These are phyloP conservation scores for Chalcosyrphus nemorum DNA, from an alignment of 2,888 invertebrate species.

Conservation along the genomic window DNA sequence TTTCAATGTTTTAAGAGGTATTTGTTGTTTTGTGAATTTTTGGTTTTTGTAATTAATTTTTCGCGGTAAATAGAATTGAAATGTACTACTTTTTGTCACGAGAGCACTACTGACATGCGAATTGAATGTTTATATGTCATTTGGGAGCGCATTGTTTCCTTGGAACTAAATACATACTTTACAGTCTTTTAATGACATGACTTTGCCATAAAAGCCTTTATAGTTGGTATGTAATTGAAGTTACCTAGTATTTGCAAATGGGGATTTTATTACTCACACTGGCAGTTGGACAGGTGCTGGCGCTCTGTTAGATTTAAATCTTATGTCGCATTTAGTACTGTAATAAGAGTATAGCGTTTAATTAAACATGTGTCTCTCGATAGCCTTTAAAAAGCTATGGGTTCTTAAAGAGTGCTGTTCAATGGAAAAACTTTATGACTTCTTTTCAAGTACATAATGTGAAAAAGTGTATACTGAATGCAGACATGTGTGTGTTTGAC, in stretches of 20 bases:
- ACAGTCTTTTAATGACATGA: slow-evolving; percentile 35
- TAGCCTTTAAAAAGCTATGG: too few relatives aligned
- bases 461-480: too few relatives aligned
- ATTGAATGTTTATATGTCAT: slow-evolving; percentile 48
- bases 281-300: not conserved
- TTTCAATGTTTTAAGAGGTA: not conserved
- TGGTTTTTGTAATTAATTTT: slow-evolving; percentile 26
- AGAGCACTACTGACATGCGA: slow-evolving; percentile 53
- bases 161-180: not conserved
- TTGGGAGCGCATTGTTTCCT: slow-evolving; percentile 14
- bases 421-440: too few relatives aligned
- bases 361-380: too few relatives aligned
- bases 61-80: not conserved
- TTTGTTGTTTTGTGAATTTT: not conserved
- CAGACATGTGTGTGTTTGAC: too few relatives aligned
- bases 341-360: too few relatives aligned
- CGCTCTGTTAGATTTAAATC: not conserved
- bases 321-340: too few relatives aligned
- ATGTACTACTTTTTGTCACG: slow-evolving; percentile 56
- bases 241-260: not conserved
- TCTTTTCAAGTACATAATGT: too few relatives aligned
- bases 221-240: not conserved
- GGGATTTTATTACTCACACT: not conserved
- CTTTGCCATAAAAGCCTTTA: slow-evolving; percentile 26
- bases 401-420: too few relatives aligned